Conservation (phyloP, 2,888 invertebrate species). For the Zygogramma bicolorata region DNA sequence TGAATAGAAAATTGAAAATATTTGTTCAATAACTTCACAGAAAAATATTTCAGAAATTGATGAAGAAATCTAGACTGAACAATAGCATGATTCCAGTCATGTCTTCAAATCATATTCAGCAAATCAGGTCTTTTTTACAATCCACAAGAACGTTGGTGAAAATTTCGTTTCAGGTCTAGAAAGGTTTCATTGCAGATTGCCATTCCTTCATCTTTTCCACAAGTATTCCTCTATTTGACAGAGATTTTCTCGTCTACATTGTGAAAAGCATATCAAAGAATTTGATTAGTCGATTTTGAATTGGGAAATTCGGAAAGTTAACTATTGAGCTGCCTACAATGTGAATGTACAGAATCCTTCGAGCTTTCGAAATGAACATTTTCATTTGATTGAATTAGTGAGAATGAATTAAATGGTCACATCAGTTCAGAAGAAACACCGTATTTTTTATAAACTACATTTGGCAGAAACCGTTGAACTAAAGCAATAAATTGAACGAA, state of each 20-base stretch:
- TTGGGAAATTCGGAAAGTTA: background rate
- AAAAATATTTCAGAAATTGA: background rate
- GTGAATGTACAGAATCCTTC: no score
- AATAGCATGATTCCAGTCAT: no score
- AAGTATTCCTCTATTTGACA: no score
- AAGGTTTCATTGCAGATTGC: no score
- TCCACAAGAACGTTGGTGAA: no score
- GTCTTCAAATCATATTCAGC: no score
- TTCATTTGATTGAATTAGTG: no score
- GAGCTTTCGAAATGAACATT: background rate
- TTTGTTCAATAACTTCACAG: background rate
- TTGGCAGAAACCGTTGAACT: slow-evolving; percentile 47
- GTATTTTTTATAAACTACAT: slow-evolving; percentile 42
- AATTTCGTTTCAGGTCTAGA: no score
- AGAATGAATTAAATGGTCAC: background rate
- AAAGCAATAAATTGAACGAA: slow-evolving; percentile 7
- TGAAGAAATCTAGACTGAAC: background rate
- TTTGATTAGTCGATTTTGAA: background rate
- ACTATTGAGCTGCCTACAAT: background rate
- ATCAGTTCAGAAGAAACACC: slow-evolving; percentile 12
- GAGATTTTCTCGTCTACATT: no score
- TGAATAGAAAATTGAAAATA: background rate
- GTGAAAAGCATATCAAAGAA: background rate
- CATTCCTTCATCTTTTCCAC: no score
- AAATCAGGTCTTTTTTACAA: no score